Evolutionary conservation across 2,888 invertebrate species (phyloP), one percentile per base, ranked within the genome.

Genomic region (Crossocerus cetratus): DNA sequence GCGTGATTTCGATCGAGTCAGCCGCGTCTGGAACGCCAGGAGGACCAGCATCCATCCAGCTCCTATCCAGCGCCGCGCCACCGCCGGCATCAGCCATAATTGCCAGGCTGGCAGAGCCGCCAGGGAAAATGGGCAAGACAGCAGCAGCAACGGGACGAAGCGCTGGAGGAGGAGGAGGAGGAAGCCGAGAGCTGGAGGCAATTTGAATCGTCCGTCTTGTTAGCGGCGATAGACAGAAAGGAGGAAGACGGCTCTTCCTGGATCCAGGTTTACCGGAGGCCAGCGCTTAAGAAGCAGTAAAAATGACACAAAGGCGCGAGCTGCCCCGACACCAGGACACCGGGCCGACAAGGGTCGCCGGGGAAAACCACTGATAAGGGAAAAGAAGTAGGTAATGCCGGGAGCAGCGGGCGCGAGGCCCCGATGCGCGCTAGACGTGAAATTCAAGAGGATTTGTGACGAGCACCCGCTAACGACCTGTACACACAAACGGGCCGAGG

Each of bases 191-290:
- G 61, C 65, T 57, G 74, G 60, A 65, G 80, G 77, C 81, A 81
- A 83, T 82, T 82, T 77, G 81, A 83, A 83, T 85, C 78, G 77
- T 82, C 81, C 76, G 82, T 76, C 84, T 85, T 82, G 85, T 85
- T 85, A 84, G 78, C 83, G 80, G 74, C 77, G 80, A 80, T 82
- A 77, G 83, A 75, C 69, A 76, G 78, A 78, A 75, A 69, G 76
- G 63, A 71, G 74, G 54, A 32, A 32, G 32, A 69, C 21, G 66
- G 63, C 42, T 53, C 42, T 69, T 64, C 65, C 16, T 49, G 54
- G 64, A 58, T 65, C 23, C 61, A 57, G 65, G 75, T 69, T 72
- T 65, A 65, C 71, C 72, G 67, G 32, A 22, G 54, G 45, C 21
- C 22, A 16, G 62, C 76, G 67, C 58, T 69, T 68, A 65, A 76